phyloP scores from a whole-genome alignment of 2,113 vertebrate species.

The Myxocyprinus asiaticus region DNA sequence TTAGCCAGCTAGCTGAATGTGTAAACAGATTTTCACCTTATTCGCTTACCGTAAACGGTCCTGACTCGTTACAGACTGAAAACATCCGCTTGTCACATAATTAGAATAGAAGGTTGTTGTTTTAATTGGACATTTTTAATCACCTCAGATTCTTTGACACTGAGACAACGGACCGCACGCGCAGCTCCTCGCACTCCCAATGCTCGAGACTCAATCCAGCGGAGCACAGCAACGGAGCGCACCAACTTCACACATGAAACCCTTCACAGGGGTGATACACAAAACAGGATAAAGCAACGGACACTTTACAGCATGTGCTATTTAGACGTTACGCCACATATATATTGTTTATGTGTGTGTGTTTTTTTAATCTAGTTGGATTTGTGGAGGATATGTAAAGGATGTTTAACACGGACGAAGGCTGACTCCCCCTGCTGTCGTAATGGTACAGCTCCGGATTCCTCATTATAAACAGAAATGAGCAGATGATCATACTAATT shows the following conservation, averaged over 20 bases:
- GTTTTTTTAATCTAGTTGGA: not conserved
- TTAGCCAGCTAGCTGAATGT: slow-evolving; percentile 46
- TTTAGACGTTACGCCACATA: not conserved
- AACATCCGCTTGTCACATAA: slow-evolving; percentile 6
- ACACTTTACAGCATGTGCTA: not conserved
- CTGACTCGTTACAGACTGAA: not conserved
- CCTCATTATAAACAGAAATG: slow-evolving; percentile 31
- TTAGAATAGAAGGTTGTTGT: not conserved
- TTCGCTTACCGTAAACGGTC: slow-evolving; percentile 31
- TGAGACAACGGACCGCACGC: slow-evolving; percentile 17
- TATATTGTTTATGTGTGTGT: not conserved
- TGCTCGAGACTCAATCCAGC: slow-evolving; percentile 61
- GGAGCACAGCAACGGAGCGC: slow-evolving; percentile 69
- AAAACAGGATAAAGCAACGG: not conserved
- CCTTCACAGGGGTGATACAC: too few species aligned
- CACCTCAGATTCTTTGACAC: not conserved
- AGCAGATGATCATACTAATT: slow-evolving; percentile 7
- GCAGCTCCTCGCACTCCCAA: slow-evolving; percentile 49
- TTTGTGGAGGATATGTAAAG: not conserved
- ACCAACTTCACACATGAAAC: slow-evolving; percentile 53
- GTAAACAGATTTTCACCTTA: slow-evolving; percentile 61
- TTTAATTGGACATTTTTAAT: not conserved
- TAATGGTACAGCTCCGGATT: slow-evolving; percentile 51
- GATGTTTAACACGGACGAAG: not conserved
- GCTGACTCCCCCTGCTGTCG: not conserved